Percentiles rank a stretch among this genome's conserved stretches.
phyloP scores from a whole-genome alignment of 2,797 vertebrate species.

The Acipenser transmontanus region DNA sequence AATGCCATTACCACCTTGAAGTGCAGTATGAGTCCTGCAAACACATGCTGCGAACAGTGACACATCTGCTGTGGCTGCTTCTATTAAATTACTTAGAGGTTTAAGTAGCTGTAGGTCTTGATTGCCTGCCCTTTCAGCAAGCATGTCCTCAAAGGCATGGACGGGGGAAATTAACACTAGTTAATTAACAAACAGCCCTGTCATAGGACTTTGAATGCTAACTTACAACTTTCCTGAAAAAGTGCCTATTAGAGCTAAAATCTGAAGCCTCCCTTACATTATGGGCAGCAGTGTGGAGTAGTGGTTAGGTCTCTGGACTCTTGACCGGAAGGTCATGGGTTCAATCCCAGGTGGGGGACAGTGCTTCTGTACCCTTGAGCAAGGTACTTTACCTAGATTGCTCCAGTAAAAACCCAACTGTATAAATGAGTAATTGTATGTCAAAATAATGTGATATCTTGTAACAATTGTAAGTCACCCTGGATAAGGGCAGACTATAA shows the following conservation, averaged over 20 bases:
- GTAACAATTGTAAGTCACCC: too few relatives aligned
- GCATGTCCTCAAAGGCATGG: not conserved
- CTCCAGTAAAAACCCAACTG: too few relatives aligned
- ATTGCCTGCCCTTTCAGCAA: not conserved
- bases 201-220: constrained; percentile 13
- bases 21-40: not conserved
- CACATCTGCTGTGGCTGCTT: not conserved
- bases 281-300: too few relatives aligned
- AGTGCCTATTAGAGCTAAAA: constrained; percentile 13
- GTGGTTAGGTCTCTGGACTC: too few relatives aligned
- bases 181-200: constrained; percentile 3
- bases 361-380: too few relatives aligned
- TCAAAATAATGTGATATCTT: too few relatives aligned
- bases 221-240: constrained; percentile 17
- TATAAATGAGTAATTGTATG: too few relatives aligned
- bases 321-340: too few relatives aligned
- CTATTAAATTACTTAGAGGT: not conserved
- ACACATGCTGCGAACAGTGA: not conserved
- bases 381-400: too few relatives aligned
- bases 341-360: too few relatives aligned
- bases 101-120: not conserved
- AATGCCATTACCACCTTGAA: too few relatives aligned
- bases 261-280: constrained; percentile 17
- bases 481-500: not conserved
- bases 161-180: not conserved